phyloP scores from a whole-genome alignment of 2,113 vertebrate species.

The Centropristis striata region DNA sequence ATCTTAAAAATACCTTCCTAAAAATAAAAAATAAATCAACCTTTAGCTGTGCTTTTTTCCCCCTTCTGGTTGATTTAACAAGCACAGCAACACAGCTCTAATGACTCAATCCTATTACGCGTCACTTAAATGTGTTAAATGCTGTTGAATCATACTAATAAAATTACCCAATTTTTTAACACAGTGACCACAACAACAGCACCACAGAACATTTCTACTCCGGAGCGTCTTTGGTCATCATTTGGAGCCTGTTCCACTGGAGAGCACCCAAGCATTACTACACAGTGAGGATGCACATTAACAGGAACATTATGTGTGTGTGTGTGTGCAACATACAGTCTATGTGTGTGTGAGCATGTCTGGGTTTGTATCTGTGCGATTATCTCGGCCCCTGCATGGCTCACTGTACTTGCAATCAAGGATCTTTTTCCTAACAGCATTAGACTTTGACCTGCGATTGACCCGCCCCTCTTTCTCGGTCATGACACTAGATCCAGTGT shows the following conservation, averaged over 20 bases:
- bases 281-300: slow-evolving; percentile 74
- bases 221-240: slow-evolving; percentile 75
- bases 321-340: slow-evolving; percentile 8
- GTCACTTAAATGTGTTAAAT: slow-evolving; percentile 53
- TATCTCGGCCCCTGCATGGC: slow-evolving; percentile 58
- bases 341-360: slow-evolving; percentile 19
- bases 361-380: slow-evolving; percentile 55
- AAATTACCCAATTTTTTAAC: slow-evolving; percentile 58
- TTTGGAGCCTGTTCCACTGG: slow-evolving; percentile 75
- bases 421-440: slow-evolving; percentile 68
- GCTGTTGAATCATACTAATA: slow-evolving; percentile 68
- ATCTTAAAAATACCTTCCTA: not conserved
- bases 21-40: not conserved
- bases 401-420: slow-evolving; percentile 70
- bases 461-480: slow-evolving; percentile 68
- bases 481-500: slow-evolving; percentile 67
- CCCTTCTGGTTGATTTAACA: slow-evolving; percentile 36
- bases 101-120: slow-evolving; percentile 40
- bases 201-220: slow-evolving; percentile 46
- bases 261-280: slow-evolving; percentile 76
- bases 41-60: not conserved
- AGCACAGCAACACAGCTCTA: slow-evolving; percentile 34
- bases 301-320: slow-evolving; percentile 51
- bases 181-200: slow-evolving; percentile 58
- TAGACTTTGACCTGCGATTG: slow-evolving; percentile 75